A percentile compares a stretch with the other conserved stretches of the same genome.
Conservation (phyloP, 2,888 invertebrate genomes). For the Fragum whitleyi region DNA sequence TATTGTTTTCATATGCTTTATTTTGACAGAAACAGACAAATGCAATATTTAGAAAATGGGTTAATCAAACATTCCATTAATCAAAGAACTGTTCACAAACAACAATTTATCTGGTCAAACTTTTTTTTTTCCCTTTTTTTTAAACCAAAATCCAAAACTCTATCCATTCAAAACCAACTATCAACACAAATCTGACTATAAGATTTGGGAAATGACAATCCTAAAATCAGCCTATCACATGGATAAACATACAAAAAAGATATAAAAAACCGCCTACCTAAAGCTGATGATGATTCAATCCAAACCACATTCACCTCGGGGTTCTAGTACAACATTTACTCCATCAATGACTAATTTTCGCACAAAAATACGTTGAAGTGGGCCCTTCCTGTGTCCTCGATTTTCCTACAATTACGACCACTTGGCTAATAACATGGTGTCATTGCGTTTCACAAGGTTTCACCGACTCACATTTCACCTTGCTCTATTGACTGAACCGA, state of each 20-base stretch:
- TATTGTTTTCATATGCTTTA: too few species aligned
- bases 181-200: too few species aligned
- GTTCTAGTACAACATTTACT: slow-evolving; percentile 35
- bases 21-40: too few species aligned
- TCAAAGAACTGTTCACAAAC: too few species aligned
- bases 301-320: slow-evolving; percentile 45
- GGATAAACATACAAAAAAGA: not conserved
- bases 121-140: too few species aligned
- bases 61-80: too few species aligned
- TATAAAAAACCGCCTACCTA: slow-evolving; percentile 11
- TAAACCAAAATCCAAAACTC: too few species aligned
- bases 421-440: slow-evolving; percentile 22
- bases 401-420: slow-evolving; percentile 21
- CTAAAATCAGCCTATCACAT: too few species aligned
- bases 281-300: slow-evolving; percentile 17
- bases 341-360: slow-evolving; percentile 47
- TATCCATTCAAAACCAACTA: too few species aligned
- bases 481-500: slow-evolving; percentile 7
- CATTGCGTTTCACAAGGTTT: slow-evolving; percentile 15
- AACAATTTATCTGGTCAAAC: too few species aligned
- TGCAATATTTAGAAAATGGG: too few species aligned
- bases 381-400: slow-evolving; percentile 29
- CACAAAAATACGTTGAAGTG: slow-evolving; percentile 41
- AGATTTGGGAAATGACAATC: too few species aligned
- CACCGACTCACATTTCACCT: slow-evolving; percentile 18